Evolutionary conservation across 2,797 vertebrate species (phyloP).

Genomic region (Paramormyrops hopkinsi): DNA sequence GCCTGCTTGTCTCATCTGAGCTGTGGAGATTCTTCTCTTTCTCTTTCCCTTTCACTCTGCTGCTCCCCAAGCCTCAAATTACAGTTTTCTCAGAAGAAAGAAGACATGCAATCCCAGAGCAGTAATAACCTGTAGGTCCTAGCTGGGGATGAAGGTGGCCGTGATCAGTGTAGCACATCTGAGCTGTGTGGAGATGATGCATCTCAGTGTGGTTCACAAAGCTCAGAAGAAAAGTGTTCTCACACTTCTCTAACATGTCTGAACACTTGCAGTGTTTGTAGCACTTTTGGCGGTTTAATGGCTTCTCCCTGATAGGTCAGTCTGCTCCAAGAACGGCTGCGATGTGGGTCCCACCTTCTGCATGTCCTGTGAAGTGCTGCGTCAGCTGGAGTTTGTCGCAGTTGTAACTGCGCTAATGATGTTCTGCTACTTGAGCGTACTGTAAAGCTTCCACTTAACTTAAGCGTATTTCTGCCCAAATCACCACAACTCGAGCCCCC

Average conservation of each 20-base stretch:
- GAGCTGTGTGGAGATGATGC: neutral
- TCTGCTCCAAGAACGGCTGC: neutral
- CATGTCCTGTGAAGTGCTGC: neutral
- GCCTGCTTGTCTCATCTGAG: slow-evolving; percentile 14
- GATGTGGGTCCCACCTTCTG: neutral
- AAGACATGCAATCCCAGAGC: neutral
- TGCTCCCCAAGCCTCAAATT: neutral
- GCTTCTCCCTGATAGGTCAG: neutral
- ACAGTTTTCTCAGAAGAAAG: neutral
- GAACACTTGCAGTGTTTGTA: neutral
- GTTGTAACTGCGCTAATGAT: neutral
- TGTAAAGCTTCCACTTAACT: neutral
- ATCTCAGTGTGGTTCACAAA: neutral
- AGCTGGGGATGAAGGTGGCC: slow-evolving; percentile 10
- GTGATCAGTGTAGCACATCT: too few species aligned
- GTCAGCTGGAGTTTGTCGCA: neutral
- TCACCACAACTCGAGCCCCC: neutral
- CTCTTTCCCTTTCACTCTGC: slow-evolving; percentile 17
- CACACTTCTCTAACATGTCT: neutral
- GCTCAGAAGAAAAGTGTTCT: neutral
- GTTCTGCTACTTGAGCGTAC: neutral
- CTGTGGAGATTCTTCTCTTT: slow-evolving; percentile 28
- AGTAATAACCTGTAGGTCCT: neutral
- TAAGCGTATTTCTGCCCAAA: neutral
- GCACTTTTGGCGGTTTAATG: neutral